phyloP scores from a whole-genome alignment of 2,113 vertebrate genomes.

The Cebus imitator region DNA sequence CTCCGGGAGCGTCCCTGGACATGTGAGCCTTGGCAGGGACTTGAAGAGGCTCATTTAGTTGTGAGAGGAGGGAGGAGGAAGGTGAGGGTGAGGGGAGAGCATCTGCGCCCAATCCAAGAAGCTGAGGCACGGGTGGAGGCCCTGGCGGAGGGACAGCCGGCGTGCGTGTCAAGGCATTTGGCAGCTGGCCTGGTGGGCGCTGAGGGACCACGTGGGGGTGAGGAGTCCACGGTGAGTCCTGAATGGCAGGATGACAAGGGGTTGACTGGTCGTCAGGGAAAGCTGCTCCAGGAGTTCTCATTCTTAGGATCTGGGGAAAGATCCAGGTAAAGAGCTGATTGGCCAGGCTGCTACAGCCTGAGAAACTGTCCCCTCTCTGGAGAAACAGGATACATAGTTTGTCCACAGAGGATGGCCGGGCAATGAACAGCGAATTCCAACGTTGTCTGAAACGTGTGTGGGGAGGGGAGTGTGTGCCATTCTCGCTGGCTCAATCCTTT shows the following conservation, averaged over 20 bases:
- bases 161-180: background rate
- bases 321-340: background rate
- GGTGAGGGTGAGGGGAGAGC: accelerated
- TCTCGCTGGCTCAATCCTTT: background rate
- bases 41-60: background rate
- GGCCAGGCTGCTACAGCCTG: background rate
- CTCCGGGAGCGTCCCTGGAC: background rate
- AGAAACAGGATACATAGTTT: background rate
- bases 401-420: background rate
- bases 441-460: background rate
- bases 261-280: background rate
- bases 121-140: too few relatives aligned
- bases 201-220: background rate
- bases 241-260: background rate
- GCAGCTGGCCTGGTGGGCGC: background rate
- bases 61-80: background rate
- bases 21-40: background rate
- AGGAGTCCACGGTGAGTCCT: background rate
- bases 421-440: background rate
- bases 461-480: background rate
- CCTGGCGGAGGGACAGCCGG: background rate
- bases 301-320: background rate
- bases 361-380: background rate
- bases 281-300: background rate
- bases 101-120: background rate